Evolutionary conservation across 2,113 vertebrate species (phyloP).

Genomic region (Callionymus lyra): DNA sequence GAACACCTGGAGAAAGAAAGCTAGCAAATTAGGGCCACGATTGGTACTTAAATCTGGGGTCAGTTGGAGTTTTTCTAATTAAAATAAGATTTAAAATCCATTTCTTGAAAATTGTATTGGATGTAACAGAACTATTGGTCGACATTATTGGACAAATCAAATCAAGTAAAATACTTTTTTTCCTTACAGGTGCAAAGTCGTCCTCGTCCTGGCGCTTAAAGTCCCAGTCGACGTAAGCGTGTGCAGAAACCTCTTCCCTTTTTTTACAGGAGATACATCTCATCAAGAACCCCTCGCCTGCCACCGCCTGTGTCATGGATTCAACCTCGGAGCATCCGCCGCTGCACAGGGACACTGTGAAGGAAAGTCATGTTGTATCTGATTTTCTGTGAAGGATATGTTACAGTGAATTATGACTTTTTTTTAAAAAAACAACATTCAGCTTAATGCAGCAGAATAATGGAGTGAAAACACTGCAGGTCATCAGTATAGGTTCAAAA

Average conservation of each 20-base stretch:
- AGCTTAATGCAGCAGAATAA: too few relatives aligned
- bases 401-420: too few relatives aligned
- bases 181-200: conserved; percentile 61
- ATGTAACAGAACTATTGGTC: too few relatives aligned
- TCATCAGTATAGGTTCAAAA: too few relatives aligned
- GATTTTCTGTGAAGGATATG: too few relatives aligned
- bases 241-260: conserved; percentile 70
- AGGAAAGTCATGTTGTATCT: not conserved
- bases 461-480: too few relatives aligned
- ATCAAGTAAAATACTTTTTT: not conserved
- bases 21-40: not conserved
- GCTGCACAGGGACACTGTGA: conserved; percentile 52
- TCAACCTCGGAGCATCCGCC: conserved; percentile 82
- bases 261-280: conserved; percentile 85
- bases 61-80: too few relatives aligned
- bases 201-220: conserved; percentile 65
- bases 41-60: too few relatives aligned
- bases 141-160: too few relatives aligned
- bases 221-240: conserved; percentile 73
- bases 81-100: too few relatives aligned
- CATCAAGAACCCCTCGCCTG: conserved; percentile 66
- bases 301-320: conserved; percentile 75
- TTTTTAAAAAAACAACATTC: too few relatives aligned
- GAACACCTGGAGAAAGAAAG: conserved; percentile 64
- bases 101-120: too few relatives aligned